These are phyloP conservation scores for Alsophila aescularia DNA, from an alignment of 2,888 invertebrate genomes.

Conservation along the genomic window DNA sequence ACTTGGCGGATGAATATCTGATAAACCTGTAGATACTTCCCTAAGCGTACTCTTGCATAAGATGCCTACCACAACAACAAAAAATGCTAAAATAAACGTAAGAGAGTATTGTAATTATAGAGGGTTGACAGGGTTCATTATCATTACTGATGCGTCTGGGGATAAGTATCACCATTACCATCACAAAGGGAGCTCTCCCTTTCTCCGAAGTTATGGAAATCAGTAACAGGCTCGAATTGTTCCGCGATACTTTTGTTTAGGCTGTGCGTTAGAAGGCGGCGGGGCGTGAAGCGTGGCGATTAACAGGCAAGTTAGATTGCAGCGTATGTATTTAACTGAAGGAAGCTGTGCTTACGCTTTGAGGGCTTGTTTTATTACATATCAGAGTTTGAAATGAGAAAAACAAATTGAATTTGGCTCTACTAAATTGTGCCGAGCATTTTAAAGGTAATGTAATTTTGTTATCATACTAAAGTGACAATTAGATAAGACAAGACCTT, in stretches of 20 bases:
- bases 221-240: constrained; percentile 19
- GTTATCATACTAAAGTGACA: too few species aligned
- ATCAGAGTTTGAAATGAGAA: too few species aligned
- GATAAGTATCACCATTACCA: constrained; percentile 36
- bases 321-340: background rate
- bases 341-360: too few species aligned
- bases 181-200: constrained; percentile 30
- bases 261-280: background rate
- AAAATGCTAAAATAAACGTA: constrained; percentile 12
- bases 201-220: constrained; percentile 35
- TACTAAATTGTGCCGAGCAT: too few species aligned
- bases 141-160: constrained; percentile 33
- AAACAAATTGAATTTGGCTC: too few species aligned
- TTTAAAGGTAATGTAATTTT: too few species aligned
- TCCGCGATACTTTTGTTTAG: constrained; percentile 9
- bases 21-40: too few species aligned
- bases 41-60: too few species aligned
- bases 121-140: constrained; percentile 47
- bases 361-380: too few species aligned
- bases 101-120: constrained; percentile 45
- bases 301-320: background rate
- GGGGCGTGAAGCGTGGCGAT: background rate
- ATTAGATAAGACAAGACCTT: too few species aligned
- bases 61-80: too few species aligned
- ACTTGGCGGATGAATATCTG: too few species aligned